Evolutionary conservation across 2,113 vertebrate genomes (phyloP).

Genomic region (Psammodynastes pulverulentus): DNA sequence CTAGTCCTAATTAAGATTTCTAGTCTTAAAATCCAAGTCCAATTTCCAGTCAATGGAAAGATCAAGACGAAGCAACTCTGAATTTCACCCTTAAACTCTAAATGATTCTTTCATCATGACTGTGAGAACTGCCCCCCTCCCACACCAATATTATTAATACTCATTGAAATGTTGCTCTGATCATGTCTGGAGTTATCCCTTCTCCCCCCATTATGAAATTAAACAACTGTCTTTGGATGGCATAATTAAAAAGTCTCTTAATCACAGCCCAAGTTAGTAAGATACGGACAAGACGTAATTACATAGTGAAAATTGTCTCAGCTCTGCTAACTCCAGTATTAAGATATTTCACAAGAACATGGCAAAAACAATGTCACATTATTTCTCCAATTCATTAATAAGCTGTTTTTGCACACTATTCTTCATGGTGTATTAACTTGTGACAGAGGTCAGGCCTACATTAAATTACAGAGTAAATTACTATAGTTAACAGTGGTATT

Average conservation of each 20-base stretch:
- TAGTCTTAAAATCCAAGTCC: background rate
- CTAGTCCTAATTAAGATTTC: background rate
- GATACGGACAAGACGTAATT: constrained; percentile 68
- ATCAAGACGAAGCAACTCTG: background rate
- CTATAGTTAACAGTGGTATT: constrained; percentile 71
- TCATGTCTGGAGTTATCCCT: constrained; percentile 39
- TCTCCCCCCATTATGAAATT: constrained; percentile 32
- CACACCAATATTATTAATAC: background rate
- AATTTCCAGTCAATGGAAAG: background rate
- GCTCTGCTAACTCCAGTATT: constrained; percentile 73
- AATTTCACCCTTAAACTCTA: background rate
- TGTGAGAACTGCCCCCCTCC: background rate
- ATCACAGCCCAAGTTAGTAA: constrained; percentile 63
- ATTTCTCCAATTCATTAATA: constrained; percentile 79
- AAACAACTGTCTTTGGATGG: constrained; percentile 44
- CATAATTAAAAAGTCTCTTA: constrained; percentile 70
- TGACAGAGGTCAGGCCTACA: constrained; percentile 80
- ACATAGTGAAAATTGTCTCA: constrained; percentile 62
- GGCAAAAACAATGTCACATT: constrained; percentile 79
- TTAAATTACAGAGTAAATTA: constrained; percentile 86
- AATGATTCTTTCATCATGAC: constrained; percentile 15
- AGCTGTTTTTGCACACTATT: constrained; percentile 77
- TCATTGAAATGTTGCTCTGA: constrained; percentile 1
- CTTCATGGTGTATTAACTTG: constrained; percentile 86
- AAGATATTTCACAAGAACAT: constrained; percentile 78